Conservation (phyloP, 1,140 invertebrate genomes). For the Halictus rubicundus region DNA sequence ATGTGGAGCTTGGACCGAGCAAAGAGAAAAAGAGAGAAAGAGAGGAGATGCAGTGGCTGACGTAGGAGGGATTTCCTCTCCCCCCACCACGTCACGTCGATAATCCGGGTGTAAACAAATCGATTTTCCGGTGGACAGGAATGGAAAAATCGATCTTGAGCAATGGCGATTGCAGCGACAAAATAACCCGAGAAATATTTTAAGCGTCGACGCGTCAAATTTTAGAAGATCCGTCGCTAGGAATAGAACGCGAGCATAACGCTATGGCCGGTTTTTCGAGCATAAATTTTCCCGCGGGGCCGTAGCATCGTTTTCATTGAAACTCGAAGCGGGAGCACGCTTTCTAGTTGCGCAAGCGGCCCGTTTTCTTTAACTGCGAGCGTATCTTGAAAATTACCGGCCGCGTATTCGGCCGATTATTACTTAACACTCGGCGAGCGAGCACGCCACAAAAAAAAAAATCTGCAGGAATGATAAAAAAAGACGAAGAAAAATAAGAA, state of each 20-base stretch:
- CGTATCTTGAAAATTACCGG: not conserved
- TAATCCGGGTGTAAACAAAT: not conserved
- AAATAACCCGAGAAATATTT: too few species aligned
- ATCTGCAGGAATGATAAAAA: not conserved
- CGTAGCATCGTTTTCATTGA: not conserved
- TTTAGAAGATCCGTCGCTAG: too few species aligned
- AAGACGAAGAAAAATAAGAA: not conserved
- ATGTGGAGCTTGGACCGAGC: not conserved
- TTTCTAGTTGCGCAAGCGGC: not conserved
- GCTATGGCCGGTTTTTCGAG: too few species aligned
- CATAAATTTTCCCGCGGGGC: too few species aligned
- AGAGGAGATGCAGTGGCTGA: constrained; percentile 15
- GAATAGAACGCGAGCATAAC: too few species aligned
- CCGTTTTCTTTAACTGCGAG: not conserved
- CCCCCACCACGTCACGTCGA: not conserved
- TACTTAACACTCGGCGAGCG: constrained; percentile 6
- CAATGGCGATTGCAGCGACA: not conserved
- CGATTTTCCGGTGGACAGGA: not conserved
- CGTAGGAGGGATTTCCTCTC: constrained; percentile 58
- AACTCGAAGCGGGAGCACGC: not conserved
- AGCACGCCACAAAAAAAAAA: not conserved
- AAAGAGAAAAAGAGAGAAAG: too few species aligned
- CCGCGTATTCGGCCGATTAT: not conserved
- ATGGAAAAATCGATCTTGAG: not conserved
- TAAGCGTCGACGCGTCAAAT: too few species aligned